A percentile compares a stretch with the other conserved stretches of the same genome.
These are phyloP conservation scores for Alauda arvensis DNA, from an alignment of 2,797 vertebrate species.

Conservation along the genomic window DNA sequence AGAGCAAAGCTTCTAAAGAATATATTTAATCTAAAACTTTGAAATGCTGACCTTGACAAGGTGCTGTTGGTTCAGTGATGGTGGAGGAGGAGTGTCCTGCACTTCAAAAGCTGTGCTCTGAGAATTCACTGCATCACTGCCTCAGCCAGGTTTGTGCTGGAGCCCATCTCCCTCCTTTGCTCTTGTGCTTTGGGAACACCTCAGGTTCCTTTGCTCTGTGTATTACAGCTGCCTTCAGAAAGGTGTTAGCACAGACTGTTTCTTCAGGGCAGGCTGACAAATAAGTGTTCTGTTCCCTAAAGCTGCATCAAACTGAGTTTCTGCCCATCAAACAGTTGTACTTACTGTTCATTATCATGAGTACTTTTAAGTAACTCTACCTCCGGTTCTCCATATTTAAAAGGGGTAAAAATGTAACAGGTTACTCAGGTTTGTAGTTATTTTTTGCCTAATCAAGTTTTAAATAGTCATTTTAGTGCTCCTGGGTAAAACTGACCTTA, in stretches of 20 bases:
- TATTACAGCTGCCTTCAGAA: background rate
- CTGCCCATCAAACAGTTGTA: background rate
- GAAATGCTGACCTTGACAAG: background rate
- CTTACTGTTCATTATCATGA: background rate
- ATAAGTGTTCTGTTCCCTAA: background rate
- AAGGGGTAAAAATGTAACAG: background rate
- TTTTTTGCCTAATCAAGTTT: background rate
- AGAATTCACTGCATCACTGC: rapidly evolving
- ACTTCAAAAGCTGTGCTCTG: background rate
- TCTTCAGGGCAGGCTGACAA: background rate
- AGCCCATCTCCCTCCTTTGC: rapidly evolving
- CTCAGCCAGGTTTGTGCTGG: background rate
- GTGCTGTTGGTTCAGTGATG: background rate
- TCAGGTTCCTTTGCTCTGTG: background rate
- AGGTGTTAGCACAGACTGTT: background rate
- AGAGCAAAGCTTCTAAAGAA: background rate
- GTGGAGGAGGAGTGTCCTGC: background rate
- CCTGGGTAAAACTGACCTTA: background rate
- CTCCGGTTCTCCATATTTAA: background rate
- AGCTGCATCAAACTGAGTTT: background rate
- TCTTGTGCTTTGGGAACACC: background rate
- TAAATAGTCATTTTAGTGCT: background rate
- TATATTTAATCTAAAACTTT: background rate
- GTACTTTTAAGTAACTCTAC: background rate
- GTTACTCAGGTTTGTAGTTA: background rate